These are phyloP conservation scores for Columba janthina DNA, from an alignment of 2,113 vertebrate genomes.

Conservation along the genomic window DNA sequence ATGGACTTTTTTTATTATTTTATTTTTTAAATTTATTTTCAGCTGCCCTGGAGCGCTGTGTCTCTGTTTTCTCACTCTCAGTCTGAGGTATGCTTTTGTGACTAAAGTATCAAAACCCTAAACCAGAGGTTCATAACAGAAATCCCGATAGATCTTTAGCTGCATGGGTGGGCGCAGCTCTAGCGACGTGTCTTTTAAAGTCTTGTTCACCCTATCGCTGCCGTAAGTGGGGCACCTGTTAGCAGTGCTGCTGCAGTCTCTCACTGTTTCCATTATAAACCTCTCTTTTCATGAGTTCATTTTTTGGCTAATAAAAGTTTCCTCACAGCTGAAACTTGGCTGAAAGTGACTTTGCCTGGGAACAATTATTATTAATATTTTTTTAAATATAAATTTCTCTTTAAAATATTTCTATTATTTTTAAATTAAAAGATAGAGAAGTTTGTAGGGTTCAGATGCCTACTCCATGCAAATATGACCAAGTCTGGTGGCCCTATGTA, in stretches of 20 bases:
- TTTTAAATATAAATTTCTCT: constrained; percentile 17
- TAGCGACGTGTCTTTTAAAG: not conserved
- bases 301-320: constrained; percentile 49
- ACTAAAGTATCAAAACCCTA: not conserved
- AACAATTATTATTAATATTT: constrained; percentile 47
- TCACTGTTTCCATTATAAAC: constrained; percentile 31
- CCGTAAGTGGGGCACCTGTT: constrained; percentile 40
- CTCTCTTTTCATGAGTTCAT: constrained; percentile 36
- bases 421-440: constrained; percentile 10
- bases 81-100: not conserved
- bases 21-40: not conserved
- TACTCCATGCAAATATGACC: not conserved
- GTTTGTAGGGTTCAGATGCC: not conserved
- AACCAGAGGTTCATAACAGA: not conserved
- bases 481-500: not conserved
- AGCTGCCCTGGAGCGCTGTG: not conserved
- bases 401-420: constrained; percentile 34
- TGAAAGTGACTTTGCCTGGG: constrained; percentile 20
- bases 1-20: not conserved
- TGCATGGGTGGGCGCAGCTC: constrained; percentile 36
- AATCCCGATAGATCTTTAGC: not conserved
- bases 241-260: not conserved
- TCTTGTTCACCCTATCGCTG: not conserved
- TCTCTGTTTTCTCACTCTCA: constrained; percentile 6
- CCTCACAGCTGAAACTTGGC: constrained; percentile 46